These are phyloP conservation scores for Passer montanus DNA, from an alignment of 2,113 vertebrate genomes.

Conservation along the genomic window DNA sequence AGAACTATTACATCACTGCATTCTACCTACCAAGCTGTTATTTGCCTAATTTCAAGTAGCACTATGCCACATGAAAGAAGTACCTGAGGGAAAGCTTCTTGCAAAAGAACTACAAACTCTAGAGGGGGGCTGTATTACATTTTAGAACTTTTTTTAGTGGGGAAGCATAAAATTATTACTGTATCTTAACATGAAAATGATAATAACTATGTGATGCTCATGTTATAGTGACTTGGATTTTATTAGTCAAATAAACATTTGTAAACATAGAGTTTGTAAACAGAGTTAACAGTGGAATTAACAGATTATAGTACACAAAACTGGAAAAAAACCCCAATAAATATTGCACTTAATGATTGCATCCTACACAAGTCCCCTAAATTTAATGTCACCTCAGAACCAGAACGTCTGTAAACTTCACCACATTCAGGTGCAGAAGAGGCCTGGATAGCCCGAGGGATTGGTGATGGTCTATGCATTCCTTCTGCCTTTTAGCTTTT, in stretches of 20 bases:
- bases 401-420: neutral
- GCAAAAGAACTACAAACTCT: neutral
- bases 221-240: neutral
- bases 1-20: neutral
- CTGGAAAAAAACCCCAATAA: neutral
- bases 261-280: neutral
- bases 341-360: neutral
- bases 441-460: neutral
- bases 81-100: neutral
- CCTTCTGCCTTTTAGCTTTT: slow-evolving; percentile 8
- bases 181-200: neutral
- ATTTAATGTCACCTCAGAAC: neutral
- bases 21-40: neutral
- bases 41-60: neutral
- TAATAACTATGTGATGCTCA: neutral
- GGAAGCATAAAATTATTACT: neutral
- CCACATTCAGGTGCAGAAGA: neutral
- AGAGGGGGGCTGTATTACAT: neutral
- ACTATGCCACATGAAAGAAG: neutral
- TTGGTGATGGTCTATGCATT: neutral
- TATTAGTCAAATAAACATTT: neutral
- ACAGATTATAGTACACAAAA: neutral
- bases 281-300: neutral
- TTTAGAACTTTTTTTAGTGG: neutral
- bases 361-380: neutral